A percentile compares a stretch with the other conserved stretches of the same genome.
These are phyloP conservation scores for Drosophila triauraria DNA, from an alignment of 1,140 invertebrate species.

Conservation along the genomic window DNA sequence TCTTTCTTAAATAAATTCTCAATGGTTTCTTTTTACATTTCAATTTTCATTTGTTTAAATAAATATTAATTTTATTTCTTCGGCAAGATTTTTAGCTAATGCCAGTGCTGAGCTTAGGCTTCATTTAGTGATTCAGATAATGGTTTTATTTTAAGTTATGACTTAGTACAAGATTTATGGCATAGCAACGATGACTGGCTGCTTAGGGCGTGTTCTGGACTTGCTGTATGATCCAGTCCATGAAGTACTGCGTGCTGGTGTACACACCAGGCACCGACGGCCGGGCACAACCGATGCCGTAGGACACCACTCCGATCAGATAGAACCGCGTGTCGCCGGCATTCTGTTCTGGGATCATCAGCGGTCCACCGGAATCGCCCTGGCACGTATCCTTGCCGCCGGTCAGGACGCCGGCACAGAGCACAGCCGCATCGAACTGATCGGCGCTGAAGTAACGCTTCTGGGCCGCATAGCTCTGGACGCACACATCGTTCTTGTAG, in stretches of 20 bases:
- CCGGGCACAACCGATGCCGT: slow-evolving; percentile 89
- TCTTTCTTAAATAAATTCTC: too few relatives aligned
- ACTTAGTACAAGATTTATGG: slow-evolving; percentile 9
- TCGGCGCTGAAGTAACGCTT: slow-evolving; percentile 87
- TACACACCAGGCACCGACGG: slow-evolving; percentile 91
- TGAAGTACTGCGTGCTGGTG: slow-evolving; percentile 87
- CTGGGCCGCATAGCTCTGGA: slow-evolving; percentile 87
- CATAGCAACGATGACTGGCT: slow-evolving; percentile 4
- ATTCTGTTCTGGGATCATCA: slow-evolving; percentile 87
- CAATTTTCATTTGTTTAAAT: too few relatives aligned
- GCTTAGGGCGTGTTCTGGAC: slow-evolving; percentile 51
- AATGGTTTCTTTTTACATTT: too few relatives aligned
- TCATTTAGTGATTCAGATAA: slow-evolving; percentile 2
- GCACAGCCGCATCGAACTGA: slow-evolving; percentile 86
- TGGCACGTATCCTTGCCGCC: slow-evolving; percentile 94
- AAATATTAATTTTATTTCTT: neutral
- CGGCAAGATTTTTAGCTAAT: slow-evolving; percentile 8
- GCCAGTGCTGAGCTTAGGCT: slow-evolving; percentile 13
- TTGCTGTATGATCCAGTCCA: slow-evolving; percentile 85
- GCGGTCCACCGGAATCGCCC: slow-evolving; percentile 93
- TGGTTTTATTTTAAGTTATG: slow-evolving; percentile 18
- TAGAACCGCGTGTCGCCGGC: slow-evolving; percentile 85
- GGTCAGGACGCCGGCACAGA: slow-evolving; percentile 91
- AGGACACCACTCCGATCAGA: slow-evolving; percentile 90
- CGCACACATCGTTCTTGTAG: slow-evolving; percentile 88